Conservation (phyloP, 2,113 vertebrate species). For the Salvator merianae region DNA sequence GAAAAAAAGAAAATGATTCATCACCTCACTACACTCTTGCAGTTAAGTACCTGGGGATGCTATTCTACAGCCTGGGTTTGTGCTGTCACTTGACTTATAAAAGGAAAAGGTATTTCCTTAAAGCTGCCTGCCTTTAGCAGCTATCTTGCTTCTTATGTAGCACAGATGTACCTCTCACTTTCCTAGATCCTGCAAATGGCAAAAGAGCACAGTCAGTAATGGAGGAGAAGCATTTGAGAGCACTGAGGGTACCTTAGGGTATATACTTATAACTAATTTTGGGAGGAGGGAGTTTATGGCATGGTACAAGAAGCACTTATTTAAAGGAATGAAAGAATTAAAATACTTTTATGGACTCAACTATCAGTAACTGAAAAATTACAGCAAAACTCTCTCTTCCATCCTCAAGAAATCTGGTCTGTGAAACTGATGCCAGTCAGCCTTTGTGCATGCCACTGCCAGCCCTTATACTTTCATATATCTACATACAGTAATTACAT, state of each 20-base stretch:
- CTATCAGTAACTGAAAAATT: accelerated
- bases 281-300: neutral
- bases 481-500: slow-evolving; percentile 42
- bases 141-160: neutral
- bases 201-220: too few relatives aligned
- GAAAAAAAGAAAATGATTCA: too few relatives aligned
- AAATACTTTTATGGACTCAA: neutral
- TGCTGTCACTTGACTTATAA: too few relatives aligned
- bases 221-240: too few relatives aligned
- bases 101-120: too few relatives aligned
- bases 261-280: too few relatives aligned
- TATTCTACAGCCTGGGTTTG: too few relatives aligned
- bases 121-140: neutral
- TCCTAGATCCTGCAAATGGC: too few relatives aligned
- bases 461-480: slow-evolving; percentile 27
- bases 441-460: slow-evolving; percentile 41
- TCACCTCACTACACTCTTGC: too few relatives aligned
- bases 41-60: too few relatives aligned
- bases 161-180: neutral
- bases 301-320: neutral
- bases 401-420: neutral
- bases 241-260: too few relatives aligned
- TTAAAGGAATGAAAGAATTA: neutral
- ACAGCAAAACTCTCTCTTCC: slow-evolving; percentile 6
- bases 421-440: slow-evolving; percentile 47